Conservation (phyloP, 2,888 invertebrate species). For the Epinotia brunnichana region DNA sequence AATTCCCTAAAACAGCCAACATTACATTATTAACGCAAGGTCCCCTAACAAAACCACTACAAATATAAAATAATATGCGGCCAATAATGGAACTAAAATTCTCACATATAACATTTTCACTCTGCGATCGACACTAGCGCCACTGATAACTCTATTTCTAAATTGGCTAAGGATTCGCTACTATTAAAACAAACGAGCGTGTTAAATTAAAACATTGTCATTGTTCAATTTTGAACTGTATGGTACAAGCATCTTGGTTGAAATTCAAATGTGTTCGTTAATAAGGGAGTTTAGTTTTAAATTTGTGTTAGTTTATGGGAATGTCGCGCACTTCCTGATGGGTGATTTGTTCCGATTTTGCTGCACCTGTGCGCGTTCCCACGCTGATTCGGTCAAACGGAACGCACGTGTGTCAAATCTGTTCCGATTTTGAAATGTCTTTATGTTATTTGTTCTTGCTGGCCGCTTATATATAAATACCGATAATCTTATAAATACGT, state of each 20-base stretch:
- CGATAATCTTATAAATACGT: too few relatives aligned
- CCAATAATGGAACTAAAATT: conserved; percentile 1
- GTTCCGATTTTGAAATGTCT: conserved; percentile 33
- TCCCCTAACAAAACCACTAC: neutral
- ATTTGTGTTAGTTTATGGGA: conserved; percentile 37
- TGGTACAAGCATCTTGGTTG: neutral
- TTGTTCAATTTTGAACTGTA: neutral
- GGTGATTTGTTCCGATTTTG: conserved; percentile 37
- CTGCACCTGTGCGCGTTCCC: conserved; percentile 38
- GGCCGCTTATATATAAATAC: neutral
- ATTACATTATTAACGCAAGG: conserved; percentile 1
- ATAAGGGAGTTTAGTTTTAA: conserved; percentile 12
- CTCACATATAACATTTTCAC: neutral
- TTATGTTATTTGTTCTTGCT: neutral
- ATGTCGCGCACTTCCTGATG: conserved; percentile 38
- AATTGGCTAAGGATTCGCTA: neutral
- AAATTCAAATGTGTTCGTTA: neutral
- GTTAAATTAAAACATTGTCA: neutral
- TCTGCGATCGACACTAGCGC: conserved; percentile 1
- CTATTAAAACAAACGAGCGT: neutral
- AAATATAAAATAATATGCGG: neutral
- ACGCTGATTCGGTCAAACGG: conserved; percentile 35
- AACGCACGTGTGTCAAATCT: conserved; percentile 37
- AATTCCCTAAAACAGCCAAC: neutral
- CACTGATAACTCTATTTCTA: neutral